These are phyloP conservation scores for Latheticus oryzae DNA, from an alignment of 2,888 invertebrate species.

Conservation along the genomic window DNA sequence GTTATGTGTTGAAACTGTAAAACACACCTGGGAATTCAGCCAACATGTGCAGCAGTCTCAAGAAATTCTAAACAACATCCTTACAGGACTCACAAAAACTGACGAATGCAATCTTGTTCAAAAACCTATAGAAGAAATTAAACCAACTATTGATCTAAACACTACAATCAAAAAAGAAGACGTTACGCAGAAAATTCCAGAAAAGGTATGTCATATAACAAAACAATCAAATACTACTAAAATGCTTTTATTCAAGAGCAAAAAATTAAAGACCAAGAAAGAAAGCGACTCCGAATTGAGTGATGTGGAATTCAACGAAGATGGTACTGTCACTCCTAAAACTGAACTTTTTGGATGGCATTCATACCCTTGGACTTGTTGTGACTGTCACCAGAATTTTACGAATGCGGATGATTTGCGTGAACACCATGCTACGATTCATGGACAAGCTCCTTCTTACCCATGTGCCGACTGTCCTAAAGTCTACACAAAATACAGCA, in stretches of 20 bases:
- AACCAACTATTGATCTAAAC: constrained; percentile 5
- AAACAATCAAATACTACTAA: neutral
- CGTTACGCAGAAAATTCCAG: neutral
- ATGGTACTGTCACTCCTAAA: constrained; percentile 60
- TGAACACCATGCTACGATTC: constrained; percentile 72
- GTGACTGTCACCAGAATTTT: constrained; percentile 67
- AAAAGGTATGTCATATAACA: neutral
- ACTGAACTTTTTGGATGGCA: constrained; percentile 62
- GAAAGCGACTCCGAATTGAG: constrained; percentile 45
- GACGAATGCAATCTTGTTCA: constrained; percentile 17
- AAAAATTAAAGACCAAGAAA: constrained; percentile 36
- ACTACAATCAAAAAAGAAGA: constrained; percentile 19
- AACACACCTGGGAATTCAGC: constrained; percentile 62
- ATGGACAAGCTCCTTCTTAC: constrained; percentile 73
- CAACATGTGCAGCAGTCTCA: constrained; percentile 63
- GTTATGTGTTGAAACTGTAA: constrained; percentile 61
- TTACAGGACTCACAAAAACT: constrained; percentile 11
- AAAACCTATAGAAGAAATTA: constrained; percentile 12
- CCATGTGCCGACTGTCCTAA: constrained; percentile 76
- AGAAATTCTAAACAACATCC: constrained; percentile 50
- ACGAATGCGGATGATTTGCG: constrained; percentile 68
- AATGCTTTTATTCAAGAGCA: constrained; percentile 17
- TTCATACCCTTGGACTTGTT: constrained; percentile 68
- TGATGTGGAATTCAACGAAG: constrained; percentile 58
- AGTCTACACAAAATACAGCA: constrained; percentile 71